Evolutionary conservation across 1,140 invertebrate species (phyloP).

Genomic region (Drosophila ananassae): DNA sequence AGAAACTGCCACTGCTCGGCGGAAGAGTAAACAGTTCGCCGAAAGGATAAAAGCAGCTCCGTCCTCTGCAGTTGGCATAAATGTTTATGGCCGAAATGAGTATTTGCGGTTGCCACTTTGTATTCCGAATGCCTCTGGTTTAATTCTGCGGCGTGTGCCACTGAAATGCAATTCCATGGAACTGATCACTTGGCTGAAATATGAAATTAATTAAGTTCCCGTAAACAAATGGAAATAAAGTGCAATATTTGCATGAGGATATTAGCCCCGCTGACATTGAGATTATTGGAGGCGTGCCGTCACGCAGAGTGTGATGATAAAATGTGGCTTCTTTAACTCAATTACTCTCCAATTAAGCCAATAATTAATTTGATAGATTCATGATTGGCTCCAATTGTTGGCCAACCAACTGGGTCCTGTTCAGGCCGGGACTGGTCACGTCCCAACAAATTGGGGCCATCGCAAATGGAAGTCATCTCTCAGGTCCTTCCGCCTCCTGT

Average conservation of each 20-base stretch:
- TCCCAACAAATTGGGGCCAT: neutral
- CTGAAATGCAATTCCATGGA: constrained; percentile 10
- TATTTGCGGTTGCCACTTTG: constrained; percentile 46
- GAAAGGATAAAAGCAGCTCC: constrained; percentile 16
- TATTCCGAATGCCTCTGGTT: constrained; percentile 15
- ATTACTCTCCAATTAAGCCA: constrained; percentile 21
- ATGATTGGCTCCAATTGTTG: constrained; percentile 23
- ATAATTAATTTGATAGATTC: constrained; percentile 1
- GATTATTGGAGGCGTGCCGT: constrained; percentile 3
- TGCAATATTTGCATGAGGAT: constrained; percentile 1
- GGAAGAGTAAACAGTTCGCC: neutral
- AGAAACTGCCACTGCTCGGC: neutral
- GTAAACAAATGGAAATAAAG: constrained; percentile 9
- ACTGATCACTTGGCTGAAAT: constrained; percentile 23
- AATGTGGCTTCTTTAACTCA: neutral
- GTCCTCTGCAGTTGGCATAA: neutral
- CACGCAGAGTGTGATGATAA: neutral
- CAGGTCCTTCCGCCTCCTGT: constrained; percentile 6
- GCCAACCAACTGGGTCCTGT: neutral
- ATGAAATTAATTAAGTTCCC: constrained; percentile 26
- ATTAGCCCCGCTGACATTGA: neutral
- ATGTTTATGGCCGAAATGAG: constrained; percentile 32
- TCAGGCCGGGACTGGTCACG: constrained; percentile 7
- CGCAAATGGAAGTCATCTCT: constrained; percentile 2
- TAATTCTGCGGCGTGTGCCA: constrained; percentile 3